Conservation (phyloP, 2,113 vertebrate genomes). For the Cephalophus harveyi region DNA sequence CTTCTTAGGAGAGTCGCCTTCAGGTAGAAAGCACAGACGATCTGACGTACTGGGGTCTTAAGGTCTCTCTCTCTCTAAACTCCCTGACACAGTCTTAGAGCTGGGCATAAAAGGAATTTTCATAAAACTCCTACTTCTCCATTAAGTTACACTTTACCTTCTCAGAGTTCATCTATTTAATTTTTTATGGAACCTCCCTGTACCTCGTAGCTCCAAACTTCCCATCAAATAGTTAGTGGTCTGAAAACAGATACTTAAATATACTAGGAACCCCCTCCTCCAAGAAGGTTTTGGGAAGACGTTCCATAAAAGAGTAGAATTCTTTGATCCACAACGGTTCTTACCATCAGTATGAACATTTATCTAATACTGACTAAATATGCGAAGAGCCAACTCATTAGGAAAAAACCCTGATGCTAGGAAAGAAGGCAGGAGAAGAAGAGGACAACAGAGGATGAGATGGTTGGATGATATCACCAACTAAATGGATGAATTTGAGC, state of each 20-base stretch:
- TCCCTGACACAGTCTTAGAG: not conserved
- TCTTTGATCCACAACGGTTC: not conserved
- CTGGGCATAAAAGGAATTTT: not conserved
- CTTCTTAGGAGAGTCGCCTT: not conserved
- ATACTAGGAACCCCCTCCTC: not conserved
- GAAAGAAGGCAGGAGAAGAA: not conserved
- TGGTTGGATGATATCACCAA: not conserved
- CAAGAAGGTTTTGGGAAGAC: not conserved
- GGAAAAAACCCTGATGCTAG: not conserved
- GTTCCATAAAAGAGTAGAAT: not conserved
- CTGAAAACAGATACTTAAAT: not conserved
- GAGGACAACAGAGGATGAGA: not conserved
- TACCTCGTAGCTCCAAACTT: not conserved
- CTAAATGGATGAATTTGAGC: not conserved
- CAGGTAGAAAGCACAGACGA: not conserved
- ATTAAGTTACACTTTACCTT: not conserved
- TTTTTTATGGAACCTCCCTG: not conserved
- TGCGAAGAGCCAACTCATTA: not conserved
- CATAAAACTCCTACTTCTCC: not conserved
- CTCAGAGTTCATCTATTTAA: not conserved
- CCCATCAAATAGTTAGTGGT: not conserved
- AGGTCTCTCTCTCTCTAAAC: not conserved
- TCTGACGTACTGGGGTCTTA: rapidly evolving
- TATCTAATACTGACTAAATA: not conserved
- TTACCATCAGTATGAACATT: not conserved